phyloP scores from a whole-genome alignment of 2,113 vertebrate genomes.

The Rhagologus leucostigma region DNA sequence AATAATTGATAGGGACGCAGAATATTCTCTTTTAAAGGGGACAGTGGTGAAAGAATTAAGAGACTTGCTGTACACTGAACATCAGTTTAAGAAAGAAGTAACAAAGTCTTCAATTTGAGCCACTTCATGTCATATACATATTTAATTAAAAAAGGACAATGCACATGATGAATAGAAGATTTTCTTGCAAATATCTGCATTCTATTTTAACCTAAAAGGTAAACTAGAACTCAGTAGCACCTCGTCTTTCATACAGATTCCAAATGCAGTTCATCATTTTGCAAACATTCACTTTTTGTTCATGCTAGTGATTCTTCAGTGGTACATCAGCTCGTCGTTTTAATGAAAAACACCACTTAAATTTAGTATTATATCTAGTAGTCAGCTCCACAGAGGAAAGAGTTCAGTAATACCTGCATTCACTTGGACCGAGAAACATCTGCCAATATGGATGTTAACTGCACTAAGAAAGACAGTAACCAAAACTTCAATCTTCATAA shows the following conservation, averaged over 20 bases:
- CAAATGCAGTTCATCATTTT: neutral
- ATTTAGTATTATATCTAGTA: neutral
- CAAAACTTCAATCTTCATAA: neutral
- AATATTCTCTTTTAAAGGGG: neutral
- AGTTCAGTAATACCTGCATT: neutral
- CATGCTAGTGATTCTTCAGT: neutral
- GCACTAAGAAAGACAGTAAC: neutral
- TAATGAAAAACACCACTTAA: neutral
- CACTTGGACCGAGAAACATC: neutral
- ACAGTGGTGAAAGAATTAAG: neutral
- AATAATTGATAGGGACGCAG: neutral
- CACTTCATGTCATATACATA: neutral
- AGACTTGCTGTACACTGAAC: neutral
- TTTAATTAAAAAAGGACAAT: neutral
- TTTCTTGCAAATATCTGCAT: neutral
- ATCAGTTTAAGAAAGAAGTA: neutral
- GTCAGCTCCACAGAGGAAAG: neutral
- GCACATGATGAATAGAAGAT: neutral
- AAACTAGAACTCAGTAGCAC: neutral
- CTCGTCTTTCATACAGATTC: neutral
- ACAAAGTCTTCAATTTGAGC: neutral
- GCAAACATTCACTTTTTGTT: neutral
- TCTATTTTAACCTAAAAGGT: neutral
- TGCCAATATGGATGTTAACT: neutral
- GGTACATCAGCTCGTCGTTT: neutral